Base-by-base conservation (phyloP, 92 coral and sea anemone species). In the Zoanthus gigantus region DNA sequence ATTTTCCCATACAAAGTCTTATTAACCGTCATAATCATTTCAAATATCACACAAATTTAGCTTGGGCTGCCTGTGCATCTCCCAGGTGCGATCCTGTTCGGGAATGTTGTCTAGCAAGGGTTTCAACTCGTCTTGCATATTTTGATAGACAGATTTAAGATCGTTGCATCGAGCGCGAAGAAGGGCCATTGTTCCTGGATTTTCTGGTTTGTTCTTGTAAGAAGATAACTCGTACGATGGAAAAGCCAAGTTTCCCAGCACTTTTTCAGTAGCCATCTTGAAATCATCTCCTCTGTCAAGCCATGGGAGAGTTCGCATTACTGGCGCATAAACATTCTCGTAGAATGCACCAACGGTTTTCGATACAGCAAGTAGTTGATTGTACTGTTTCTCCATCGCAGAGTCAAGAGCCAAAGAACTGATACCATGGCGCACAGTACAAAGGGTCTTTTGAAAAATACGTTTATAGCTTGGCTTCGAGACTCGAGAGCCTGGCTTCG, bases 241-340 rank as follows among this genome's bases (percentile, higher is more conserved):
- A 84, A 88, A 91, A 46, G 94, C 92, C 37, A 91, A 7, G 58
- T 88, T 88, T 66, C 90, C 89, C 31, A 91, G 92, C 57, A 91
- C 92, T 84, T 88, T 88, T 91, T 91, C 94, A 82, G 92, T 84
- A 30, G 90, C 90, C 45, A 77, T 84, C 87, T 88, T 91, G 31
- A 91, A 85, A 14, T 87, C 94, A 48, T 78, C 79, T 78, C 79
- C 92, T n/a, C 88, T 68, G 83, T 91, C 84, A 67, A 91, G 18
- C 94, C 94, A 91, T 23, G 92, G 92, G 65, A 91, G 87, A 5
- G 92, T 88, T 89, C 88, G 94, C 84, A 91, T 47, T 5, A 74
- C 82, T 7, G 92, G 94, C 0, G 94, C 90, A 78, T 91, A 91
- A 29, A 91, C 90, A 75, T 91, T 78, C 86, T 91, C 91, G 73